phyloP scores from a whole-genome alignment of 2,113 vertebrate genomes.

The Sturnira hondurensis region DNA sequence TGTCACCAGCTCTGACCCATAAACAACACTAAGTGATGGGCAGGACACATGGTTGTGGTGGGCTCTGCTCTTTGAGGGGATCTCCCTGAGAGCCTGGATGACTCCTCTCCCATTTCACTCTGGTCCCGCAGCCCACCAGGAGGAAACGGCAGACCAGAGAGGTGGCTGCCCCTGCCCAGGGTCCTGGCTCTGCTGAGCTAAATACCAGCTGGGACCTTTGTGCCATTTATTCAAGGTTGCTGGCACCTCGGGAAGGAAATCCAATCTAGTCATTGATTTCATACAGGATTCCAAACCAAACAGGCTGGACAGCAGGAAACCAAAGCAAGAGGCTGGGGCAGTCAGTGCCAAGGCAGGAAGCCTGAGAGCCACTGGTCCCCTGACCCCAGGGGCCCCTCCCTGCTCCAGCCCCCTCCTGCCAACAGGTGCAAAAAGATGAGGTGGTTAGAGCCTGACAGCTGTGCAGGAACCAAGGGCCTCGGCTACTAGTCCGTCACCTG shows the following conservation, averaged over 20 bases:
- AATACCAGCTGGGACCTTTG: not conserved
- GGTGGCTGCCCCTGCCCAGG: not conserved
- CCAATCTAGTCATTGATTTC: not conserved
- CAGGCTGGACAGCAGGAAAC: not conserved
- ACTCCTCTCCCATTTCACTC: not conserved
- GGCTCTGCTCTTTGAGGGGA: not conserved
- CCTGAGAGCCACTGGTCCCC: not conserved
- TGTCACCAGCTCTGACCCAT: not conserved
- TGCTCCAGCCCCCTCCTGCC: not conserved
- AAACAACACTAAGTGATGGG: not conserved
- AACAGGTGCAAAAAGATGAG: not conserved
- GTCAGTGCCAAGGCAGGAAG: not conserved
- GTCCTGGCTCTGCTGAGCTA: not conserved
- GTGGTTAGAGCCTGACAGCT: not conserved
- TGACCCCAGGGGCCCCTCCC: not conserved
- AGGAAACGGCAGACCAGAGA: not conserved
- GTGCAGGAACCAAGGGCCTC: not conserved
- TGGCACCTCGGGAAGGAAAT: not conserved
- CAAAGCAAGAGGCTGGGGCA: accelerated
- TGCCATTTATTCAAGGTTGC: not conserved
- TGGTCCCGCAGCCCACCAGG: not conserved
- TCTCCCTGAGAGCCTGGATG: no score
- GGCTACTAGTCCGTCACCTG: not conserved
- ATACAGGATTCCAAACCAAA: not conserved
- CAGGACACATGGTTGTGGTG: not conserved